Evolutionary conservation across 2,113 vertebrate species (phyloP), one percentile per base, ranked within the genome.

Genomic region (Hyla sarda): DNA sequence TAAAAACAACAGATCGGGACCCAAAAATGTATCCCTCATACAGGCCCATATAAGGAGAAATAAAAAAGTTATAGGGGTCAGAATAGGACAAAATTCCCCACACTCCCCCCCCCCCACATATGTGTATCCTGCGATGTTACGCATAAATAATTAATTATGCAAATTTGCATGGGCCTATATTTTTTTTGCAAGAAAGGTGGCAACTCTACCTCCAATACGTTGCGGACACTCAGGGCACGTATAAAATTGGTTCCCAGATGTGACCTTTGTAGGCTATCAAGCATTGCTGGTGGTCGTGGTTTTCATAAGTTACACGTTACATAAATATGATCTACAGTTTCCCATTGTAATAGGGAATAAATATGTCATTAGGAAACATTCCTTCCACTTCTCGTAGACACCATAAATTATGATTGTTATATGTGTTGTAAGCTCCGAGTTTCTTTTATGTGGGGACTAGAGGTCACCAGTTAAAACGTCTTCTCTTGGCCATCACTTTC

Each of bases 401-500:
- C 32, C 62, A 67, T 34, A 34, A 67, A 32, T 67, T 67, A 28
- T 65, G n/a, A n/a, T n/a, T 65, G 32, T 67, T 32, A 32, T 17
- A 67, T 32, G 62, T 30, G 2, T 32, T 32, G 3, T 32, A 67
- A 25, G 25, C 34, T 25, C 21, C 25, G 17, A 28, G 14, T 77
- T 32, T 21, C 28, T 50, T 76, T 76, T 50, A 76, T 32, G 25
- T 11, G 13, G 16, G 74, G 74, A 77, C 25, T 54, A 52, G n/a
- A 77, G 74, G 74, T 77, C 74, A 32, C 74, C 74, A 77, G 28
- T 77, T 52, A 77, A 77, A 77, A 54, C 3, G 47, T 77, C 25
- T 77, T 52, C 17, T 77, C 67, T 17, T 17, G 74, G 72, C 7
- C 72, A 47, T 74, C 25, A 30, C n/a, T 28, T 77, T 77, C n/a